Evolutionary conservation across 2,113 vertebrate genomes (phyloP).

Genomic region (Cricetomys ansorgei): DNA sequence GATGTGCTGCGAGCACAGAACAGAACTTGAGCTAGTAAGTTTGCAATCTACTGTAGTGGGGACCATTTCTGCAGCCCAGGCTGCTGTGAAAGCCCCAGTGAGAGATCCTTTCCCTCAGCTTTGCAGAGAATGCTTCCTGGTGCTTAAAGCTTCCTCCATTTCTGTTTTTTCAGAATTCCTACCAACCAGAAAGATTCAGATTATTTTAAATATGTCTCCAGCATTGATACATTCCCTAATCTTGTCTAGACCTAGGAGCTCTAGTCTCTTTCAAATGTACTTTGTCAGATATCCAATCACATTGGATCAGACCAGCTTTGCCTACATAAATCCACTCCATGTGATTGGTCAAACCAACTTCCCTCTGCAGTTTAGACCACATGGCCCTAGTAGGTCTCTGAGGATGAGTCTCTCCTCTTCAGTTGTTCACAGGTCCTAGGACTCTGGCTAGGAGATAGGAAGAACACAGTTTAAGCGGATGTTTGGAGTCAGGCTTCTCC

Average conservation of each 20-base stretch:
- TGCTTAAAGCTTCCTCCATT: not conserved
- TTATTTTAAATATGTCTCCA: conserved; percentile 14
- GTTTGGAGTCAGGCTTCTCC: not conserved
- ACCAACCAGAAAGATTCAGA: not conserved
- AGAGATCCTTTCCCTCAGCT: not conserved
- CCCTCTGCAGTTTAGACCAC: not conserved
- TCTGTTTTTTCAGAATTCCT: not conserved
- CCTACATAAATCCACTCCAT: not conserved
- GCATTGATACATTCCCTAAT: not conserved
- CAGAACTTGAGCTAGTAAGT: not conserved
- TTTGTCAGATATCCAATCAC: conserved; percentile 28
- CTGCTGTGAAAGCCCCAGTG: not conserved
- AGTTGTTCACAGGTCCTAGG: not conserved
- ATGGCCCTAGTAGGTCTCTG: not conserved
- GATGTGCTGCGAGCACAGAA: not conserved
- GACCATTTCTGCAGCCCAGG: not conserved
- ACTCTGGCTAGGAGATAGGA: not conserved
- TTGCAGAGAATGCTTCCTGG: not conserved
- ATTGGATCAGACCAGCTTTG: not conserved
- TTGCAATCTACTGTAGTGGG: not conserved
- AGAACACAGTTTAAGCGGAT: not conserved
- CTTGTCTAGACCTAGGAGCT: not conserved
- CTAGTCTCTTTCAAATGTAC: not conserved
- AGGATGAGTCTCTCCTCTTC: not conserved
- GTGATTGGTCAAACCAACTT: not conserved